phyloP scores from a whole-genome alignment of 2,797 vertebrate genomes.

The Pogoniulus pusillus region DNA sequence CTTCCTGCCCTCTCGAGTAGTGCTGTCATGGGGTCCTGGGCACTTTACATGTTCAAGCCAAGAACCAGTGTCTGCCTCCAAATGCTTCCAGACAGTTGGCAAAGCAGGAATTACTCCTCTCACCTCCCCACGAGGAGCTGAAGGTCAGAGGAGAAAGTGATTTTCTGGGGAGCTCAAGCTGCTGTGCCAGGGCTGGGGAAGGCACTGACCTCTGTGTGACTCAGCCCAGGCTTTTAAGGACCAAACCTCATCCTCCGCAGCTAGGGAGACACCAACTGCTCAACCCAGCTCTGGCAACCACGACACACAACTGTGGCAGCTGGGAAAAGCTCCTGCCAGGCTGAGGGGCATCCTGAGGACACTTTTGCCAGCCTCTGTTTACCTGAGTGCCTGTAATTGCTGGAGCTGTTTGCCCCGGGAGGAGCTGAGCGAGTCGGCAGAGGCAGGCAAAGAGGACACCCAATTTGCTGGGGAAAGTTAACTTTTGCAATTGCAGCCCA shows the following conservation, averaged over 20 bases:
- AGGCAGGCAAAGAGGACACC: conserved; percentile 52
- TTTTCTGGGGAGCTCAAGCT: neutral
- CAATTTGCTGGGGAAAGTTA: conserved; percentile 56
- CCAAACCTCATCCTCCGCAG: neutral
- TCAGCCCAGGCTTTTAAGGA: neutral
- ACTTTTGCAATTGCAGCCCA: conserved; percentile 62
- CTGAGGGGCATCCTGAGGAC: neutral
- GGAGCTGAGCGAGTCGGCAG: neutral
- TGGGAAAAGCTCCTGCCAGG: neutral
- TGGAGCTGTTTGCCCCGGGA: neutral
- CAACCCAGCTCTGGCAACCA: neutral
- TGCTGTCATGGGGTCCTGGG: neutral
- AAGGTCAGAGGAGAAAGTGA: neutral
- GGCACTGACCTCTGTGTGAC: neutral
- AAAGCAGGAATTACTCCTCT: neutral
- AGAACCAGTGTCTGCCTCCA: neutral
- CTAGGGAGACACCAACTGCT: neutral
- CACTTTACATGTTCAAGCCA: neutral
- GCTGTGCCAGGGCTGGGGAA: neutral
- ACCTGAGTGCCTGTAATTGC: neutral
- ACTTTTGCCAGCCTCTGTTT: neutral
- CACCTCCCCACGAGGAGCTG: neutral
- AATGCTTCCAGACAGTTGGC: neutral
- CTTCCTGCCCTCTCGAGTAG: neutral
- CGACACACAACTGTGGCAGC: neutral